phyloP scores from a whole-genome alignment of 2,797 vertebrate genomes.

The Brachymystax lenok region DNA sequence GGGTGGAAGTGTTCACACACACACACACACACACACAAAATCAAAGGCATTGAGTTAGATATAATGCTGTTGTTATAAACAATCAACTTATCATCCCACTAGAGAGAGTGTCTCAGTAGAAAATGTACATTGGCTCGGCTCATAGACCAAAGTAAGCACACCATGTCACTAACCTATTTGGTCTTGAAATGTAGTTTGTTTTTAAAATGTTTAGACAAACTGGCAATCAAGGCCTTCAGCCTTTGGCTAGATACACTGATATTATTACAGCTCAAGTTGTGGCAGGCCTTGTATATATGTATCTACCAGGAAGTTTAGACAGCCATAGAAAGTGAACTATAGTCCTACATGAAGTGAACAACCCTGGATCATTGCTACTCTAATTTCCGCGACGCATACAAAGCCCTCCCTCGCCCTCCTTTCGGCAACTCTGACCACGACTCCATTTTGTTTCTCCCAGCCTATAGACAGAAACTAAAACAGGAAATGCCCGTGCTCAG shows the following conservation, averaged over 20 bases:
- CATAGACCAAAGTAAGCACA: constrained; percentile 12
- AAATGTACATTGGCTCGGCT: constrained; percentile 11
- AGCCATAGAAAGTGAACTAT: too few species aligned
- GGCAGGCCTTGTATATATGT: too few species aligned
- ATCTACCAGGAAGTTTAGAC: too few species aligned
- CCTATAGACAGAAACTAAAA: too few species aligned
- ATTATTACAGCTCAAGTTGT: background rate
- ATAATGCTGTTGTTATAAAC: constrained; percentile 31
- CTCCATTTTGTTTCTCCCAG: too few species aligned
- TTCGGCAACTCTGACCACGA: too few species aligned
- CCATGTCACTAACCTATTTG: background rate
- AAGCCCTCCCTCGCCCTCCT: too few species aligned
- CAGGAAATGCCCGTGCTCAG: too few species aligned
- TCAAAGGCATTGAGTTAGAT: constrained; percentile 17
- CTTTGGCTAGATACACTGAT: background rate
- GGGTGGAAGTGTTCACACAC: background rate
- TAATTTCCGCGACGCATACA: too few species aligned
- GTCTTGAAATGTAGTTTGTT: constrained; percentile 10
- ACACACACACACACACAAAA: constrained; percentile 1
- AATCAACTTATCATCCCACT: constrained; percentile 20
- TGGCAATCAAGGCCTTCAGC: background rate
- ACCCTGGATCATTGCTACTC: too few species aligned
- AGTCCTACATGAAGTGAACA: too few species aligned
- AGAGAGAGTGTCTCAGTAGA: constrained; percentile 5
- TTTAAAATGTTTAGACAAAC: constrained; percentile 14